A percentile compares a stretch with the other conserved stretches of the same genome.
phyloP scores from a whole-genome alignment of 2,797 vertebrate species.

The Galago senegalensis region DNA sequence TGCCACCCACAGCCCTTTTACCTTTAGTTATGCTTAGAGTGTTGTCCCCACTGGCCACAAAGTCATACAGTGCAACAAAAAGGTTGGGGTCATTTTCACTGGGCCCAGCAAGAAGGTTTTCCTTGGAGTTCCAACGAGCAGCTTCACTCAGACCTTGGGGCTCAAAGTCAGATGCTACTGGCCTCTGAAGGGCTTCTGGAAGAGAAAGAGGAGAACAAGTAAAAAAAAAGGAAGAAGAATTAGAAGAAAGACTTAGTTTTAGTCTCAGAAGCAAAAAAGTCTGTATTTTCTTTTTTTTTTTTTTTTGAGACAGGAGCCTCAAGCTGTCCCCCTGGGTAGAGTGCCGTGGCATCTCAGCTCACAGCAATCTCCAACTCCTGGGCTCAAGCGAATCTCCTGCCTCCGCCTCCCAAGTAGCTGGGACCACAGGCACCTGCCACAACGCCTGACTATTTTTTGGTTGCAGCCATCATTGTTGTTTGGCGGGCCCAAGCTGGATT shows the following conservation, averaged over 20 bases:
- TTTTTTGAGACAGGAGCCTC: too few relatives aligned
- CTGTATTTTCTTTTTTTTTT: not conserved
- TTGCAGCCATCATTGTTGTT: too few relatives aligned
- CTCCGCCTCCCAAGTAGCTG: too few relatives aligned
- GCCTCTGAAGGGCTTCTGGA: constrained; percentile 97
- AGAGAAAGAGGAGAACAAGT: not conserved
- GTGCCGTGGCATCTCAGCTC: too few relatives aligned
- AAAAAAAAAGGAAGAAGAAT: constrained; percentile 80
- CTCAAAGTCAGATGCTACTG: constrained; percentile 94
- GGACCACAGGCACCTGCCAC: too few relatives aligned
- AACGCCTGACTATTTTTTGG: too few relatives aligned
- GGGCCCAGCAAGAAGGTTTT: constrained; percentile 97
- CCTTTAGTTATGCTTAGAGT: constrained; percentile 99
- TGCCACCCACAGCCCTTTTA: constrained; percentile 81
- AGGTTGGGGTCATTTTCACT: constrained; percentile 99
- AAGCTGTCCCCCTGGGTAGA: too few relatives aligned
- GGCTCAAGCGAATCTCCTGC: too few relatives aligned
- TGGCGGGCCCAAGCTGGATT: too few relatives aligned
- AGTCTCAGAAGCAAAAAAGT: constrained; percentile 59
- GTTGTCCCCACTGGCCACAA: constrained; percentile 98
- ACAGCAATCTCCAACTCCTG: too few relatives aligned
- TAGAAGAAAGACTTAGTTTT: constrained; percentile 52
- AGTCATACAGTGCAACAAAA: constrained; percentile 98
- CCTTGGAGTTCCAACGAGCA: constrained; percentile 99
- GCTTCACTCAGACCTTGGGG: constrained; percentile 96